Base-by-base conservation (phyloP, 2,888 invertebrate genomes). In the Drosophila mulleri region DNA sequence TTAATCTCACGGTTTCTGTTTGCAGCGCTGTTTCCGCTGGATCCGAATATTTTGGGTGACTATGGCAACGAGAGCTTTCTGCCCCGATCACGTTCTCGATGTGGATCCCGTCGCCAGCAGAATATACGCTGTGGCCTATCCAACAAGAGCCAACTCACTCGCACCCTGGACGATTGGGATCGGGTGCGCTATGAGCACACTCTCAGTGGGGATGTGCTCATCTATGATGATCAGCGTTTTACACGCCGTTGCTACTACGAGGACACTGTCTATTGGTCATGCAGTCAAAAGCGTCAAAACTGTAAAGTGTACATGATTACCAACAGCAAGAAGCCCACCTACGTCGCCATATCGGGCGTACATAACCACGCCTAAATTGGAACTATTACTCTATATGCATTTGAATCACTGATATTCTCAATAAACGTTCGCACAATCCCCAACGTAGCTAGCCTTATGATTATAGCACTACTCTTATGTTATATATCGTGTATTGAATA, bases 221-320 rank as follows among this genome's bases (percentile, higher is more conserved):
- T 79, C 42, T 91, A 86, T 59, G 74, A 88, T 23, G 90, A 88
- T 0, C 84, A 90, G 48, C 90, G 89, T 32, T 92, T 89, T 65
- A 78, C 67, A 11, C 86, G 85, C 7, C 87, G 89, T n/a, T 91
- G 88, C 59, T 72, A 67, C 42, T 91, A 92, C 61, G 83, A 82
- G 1, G 67, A 84, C 0, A 85, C 75, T 54, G 75, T 90, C 6
- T 92, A 92, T 56, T 92, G 92, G 92, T 73, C 77, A 54, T 92
- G 92, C 79, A 73, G 82, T 4, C 86, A 80, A 35, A 91, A 88
- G 82, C 87, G 91, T n/a, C 45, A 62, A 11, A 78, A 76, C 6
- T 92, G 92, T 41, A 70, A 57, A 9, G 91, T 86, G 4, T 83
- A 88, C 72, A 91, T 92, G 37, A 92, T 92, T 1, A 92, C 92